Base-by-base conservation (phyloP, 2,888 invertebrate species). In the Ditula angustiorana region DNA sequence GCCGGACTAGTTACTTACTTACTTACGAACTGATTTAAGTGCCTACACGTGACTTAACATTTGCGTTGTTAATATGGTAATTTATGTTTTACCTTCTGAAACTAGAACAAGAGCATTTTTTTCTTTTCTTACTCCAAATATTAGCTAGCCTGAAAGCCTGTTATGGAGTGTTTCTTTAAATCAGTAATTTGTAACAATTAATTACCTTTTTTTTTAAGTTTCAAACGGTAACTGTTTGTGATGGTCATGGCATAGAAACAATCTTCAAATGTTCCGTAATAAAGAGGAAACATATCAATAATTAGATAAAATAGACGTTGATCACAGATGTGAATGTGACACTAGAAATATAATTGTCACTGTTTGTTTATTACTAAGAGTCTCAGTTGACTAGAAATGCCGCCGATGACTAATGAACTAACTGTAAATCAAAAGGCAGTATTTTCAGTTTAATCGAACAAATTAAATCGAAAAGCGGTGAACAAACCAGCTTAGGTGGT, bases 401-500 rank as follows among this genome's bases (percentile, higher is more conserved):
- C 5, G n/a, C 21, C 33, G 7, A 52, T 58, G 46, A 63, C 35
- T 52, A 63, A 58, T 52, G 3, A 58, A 37, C 33, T 33, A 53
- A 53, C 26, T 44, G 44, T 28, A 53, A 58, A 53, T 52, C 10
- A 30, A 24, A 52, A 33, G 24, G 41, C 44, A 50, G 49, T 50
- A 44, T 62, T 62, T 35, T 53, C 8, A 46, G 30, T 24, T 50
- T 21, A 52, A 35, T 53, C 13, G 26, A 52, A 58, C 35, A 28
- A 46, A 37, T 46, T 52, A 26, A 46, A 63, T 44, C 41, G 46
- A 53, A 53, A 53, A 52, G 28, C 53, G 16, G 55, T 75, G 74
- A 80, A 70, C 65, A 63, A 71, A 56, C 58, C 19, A 35, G 37
- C 60, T 69, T 67, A 61, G 50, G 23, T 21, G 50, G 28, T 28